Percentiles rank a stretch among this genome's conserved stretches.
Evolutionary conservation across 2,113 vertebrate genomes (phyloP).

Genomic region (Gallinago paraguaiae): DNA sequence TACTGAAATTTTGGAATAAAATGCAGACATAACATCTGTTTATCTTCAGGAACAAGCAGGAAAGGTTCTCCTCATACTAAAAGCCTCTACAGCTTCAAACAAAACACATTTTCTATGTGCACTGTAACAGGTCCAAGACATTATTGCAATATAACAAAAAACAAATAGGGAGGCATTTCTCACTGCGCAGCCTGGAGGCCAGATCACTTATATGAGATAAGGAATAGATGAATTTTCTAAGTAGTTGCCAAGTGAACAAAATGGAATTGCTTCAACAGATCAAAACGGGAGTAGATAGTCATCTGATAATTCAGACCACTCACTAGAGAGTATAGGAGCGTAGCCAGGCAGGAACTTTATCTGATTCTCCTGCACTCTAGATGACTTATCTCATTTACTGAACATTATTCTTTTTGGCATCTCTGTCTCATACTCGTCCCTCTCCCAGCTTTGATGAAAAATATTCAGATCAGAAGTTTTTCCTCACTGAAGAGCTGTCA

Average conservation of each 20-base stretch:
- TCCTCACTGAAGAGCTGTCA: neutral
- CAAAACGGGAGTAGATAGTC: neutral
- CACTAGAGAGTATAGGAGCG: neutral
- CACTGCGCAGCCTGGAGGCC: neutral
- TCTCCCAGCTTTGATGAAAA: neutral
- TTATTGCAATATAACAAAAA: neutral
- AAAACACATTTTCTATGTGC: neutral
- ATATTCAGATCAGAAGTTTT: neutral
- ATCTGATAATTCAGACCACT: neutral
- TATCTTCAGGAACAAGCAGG: neutral
- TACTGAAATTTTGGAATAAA: neutral
- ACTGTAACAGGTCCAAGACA: neutral
- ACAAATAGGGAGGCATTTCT: neutral
- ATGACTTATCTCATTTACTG: neutral
- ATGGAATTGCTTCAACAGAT: neutral
- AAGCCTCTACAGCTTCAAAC: neutral
- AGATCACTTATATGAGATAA: neutral
- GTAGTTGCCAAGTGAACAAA: neutral
- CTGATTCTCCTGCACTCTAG: neutral
- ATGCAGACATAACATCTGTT: neutral
- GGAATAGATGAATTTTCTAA: neutral
- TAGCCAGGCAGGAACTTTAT: neutral
- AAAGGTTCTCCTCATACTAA: neutral
- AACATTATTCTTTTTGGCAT: neutral
- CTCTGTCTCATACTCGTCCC: neutral